phyloP scores from a whole-genome alignment of 2,888 invertebrate species.

The Acanthococcus lagerstroemiae region DNA sequence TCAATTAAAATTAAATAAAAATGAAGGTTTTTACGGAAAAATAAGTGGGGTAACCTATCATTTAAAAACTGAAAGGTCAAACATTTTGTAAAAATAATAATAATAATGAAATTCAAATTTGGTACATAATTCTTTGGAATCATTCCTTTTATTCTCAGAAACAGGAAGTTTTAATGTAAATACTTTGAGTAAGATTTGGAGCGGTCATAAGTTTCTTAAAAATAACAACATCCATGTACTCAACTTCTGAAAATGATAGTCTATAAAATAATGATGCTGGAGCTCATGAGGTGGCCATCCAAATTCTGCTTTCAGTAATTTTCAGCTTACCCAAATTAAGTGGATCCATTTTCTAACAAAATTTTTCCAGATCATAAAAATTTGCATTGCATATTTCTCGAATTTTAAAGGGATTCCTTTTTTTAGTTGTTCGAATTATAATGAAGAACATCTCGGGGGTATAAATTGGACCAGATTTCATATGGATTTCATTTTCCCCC shows the following conservation, averaged over 20 bases:
- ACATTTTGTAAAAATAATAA: too few relatives aligned
- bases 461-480: constrained; percentile 31
- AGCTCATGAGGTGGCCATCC: neutral
- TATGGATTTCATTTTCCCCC: constrained; percentile 19
- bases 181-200: neutral
- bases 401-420: constrained; percentile 23
- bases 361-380: neutral
- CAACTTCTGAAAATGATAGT: neutral
- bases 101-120: too few relatives aligned
- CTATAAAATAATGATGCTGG: neutral
- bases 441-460: constrained; percentile 34
- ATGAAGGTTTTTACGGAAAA: too few relatives aligned
- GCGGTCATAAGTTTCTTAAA: neutral
- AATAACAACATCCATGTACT: neutral
- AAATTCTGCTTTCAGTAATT: neutral
- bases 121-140: neutral
- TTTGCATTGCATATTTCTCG: neutral
- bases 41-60: too few relatives aligned
- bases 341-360: neutral
- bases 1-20: too few relatives aligned
- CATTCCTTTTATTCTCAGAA: neutral
- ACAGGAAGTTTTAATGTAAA: neutral
- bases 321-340: neutral
- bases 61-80: too few relatives aligned
- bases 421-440: constrained; percentile 37